Evolutionary conservation across 2,888 invertebrate species (phyloP), one percentile per base, ranked within the genome.

Genomic region (Orthonevra nobilis): DNA sequence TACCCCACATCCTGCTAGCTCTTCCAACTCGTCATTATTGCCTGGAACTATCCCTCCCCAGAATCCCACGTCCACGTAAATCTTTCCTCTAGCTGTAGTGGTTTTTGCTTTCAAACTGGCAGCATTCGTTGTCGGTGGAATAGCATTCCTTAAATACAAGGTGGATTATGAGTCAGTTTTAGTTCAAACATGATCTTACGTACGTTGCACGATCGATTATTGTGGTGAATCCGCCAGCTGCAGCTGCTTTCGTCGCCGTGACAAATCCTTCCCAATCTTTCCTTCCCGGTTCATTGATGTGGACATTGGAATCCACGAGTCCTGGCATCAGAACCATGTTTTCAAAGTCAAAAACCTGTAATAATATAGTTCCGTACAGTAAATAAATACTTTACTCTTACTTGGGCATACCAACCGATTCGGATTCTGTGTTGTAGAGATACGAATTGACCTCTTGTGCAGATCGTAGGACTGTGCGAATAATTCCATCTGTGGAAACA

Each of bases 1-100:
- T 0, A 94, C 93, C 1, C 94, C 94, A 54, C 91, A 91, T 5
- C 90, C 87, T 0, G 93, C 89, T 73, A 94, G 87, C 5, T 90
- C 89, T 28, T 87, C 86, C 19, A 94, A 86, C 0, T 92, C 91
- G 77, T 75, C 82, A 0, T 32, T 30, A 86, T 94, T 94, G 69
- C 90, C 92, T 0, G 92, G 93, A 46, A 94, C 90, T 0, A 94
- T 90, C n/a, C 94, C 94, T n/a, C 94, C 94, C 94, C 94, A 94
- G 86, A 94, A 94, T 2, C 92, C 94, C 40, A 94, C 92, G 85
- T 94, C 94, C 0, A 94, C 92, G 82, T 90, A 92, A 17, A 92
- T 89, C 82, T 92, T 90, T 1, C 90, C 91, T 32, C 89, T 86
- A 0, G 94, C 93, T 1, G 91, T 90, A 7, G 87, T 83, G 1